Conservation (phyloP, 2,797 vertebrate genomes). For the Eidolon dupreanum region DNA sequence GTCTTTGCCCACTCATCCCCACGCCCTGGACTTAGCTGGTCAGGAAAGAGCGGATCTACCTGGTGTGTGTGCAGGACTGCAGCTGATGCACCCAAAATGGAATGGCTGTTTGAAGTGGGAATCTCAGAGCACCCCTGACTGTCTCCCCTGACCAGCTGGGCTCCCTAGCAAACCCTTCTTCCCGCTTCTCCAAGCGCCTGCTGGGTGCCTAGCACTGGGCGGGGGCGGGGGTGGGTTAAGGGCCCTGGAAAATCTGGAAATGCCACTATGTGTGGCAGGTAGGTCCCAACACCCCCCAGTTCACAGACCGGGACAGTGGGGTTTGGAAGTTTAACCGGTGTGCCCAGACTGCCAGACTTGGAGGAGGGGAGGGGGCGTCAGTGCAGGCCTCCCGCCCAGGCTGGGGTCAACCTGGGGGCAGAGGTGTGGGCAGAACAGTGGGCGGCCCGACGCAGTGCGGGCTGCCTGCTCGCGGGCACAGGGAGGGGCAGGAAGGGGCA, state of each 20-base stretch:
- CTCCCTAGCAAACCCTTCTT: fast-evolving
- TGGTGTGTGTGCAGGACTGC: fast-evolving
- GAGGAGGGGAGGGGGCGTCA: background rate
- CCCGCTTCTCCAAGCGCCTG: background rate
- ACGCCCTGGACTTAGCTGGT: fast-evolving
- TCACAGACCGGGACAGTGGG: background rate
- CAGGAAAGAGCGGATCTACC: fast-evolving
- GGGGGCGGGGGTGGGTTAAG: fast-evolving
- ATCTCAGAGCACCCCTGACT: fast-evolving
- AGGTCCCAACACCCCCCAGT: fast-evolving
- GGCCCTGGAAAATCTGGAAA: background rate
- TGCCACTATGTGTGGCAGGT: fast-evolving
- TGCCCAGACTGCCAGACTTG: background rate
- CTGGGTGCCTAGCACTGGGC: fast-evolving
- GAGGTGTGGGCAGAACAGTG: fast-evolving
- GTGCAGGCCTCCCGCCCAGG: fast-evolving
- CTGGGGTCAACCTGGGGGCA: background rate
- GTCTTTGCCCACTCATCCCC: fast-evolving
- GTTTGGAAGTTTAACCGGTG: fast-evolving
- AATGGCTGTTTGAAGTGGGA: fast-evolving
- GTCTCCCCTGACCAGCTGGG: fast-evolving
- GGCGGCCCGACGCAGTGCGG: fast-evolving
- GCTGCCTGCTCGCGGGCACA: fast-evolving
- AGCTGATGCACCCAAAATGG: fast-evolving
- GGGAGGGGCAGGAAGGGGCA: background rate